phyloP scores from a whole-genome alignment of 2,797 vertebrate genomes.

The Scarus forsteni region DNA sequence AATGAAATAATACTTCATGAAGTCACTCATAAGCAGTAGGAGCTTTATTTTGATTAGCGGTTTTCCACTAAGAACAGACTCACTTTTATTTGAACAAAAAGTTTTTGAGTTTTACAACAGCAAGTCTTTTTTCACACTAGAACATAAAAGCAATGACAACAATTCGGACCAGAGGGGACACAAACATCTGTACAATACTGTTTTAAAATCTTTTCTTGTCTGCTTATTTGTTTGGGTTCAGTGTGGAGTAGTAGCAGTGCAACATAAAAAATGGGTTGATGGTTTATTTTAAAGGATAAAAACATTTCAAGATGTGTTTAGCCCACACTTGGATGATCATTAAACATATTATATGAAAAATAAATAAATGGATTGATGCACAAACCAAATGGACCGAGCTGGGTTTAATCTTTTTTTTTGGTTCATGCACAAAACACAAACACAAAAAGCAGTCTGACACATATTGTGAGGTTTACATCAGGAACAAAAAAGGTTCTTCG shows the following conservation, averaged over 20 bases:
- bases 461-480: conserved; percentile 19
- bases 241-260: conserved; percentile 27
- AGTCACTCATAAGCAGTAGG: conserved; percentile 52
- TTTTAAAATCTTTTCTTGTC: conserved; percentile 56
- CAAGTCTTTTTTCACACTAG: conserved; percentile 71
- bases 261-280: conserved; percentile 31
- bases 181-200: conserved; percentile 64
- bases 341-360: conserved; percentile 12
- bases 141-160: conserved; percentile 72
- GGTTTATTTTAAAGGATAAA: conserved; percentile 48
- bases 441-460: conserved; percentile 17
- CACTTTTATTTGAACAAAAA: conserved; percentile 64
- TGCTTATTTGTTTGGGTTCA: conserved; percentile 35
- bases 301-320: conserved; percentile 47
- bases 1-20: conserved; percentile 38
- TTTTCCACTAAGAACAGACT: conserved; percentile 79
- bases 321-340: conserved; percentile 41
- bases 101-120: conserved; percentile 76
- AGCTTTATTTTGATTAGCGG: conserved; percentile 76
- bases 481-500: conserved; percentile 49
- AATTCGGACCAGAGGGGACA: conserved; percentile 68
- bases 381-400: conserved; percentile 23
- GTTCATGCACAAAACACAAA: conserved; percentile 55
- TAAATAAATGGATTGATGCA: conserved; percentile 1
- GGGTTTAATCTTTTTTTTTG: conserved; percentile 15